Conservation (phyloP, 2,113 vertebrate species). For the Vombatus ursinus region DNA sequence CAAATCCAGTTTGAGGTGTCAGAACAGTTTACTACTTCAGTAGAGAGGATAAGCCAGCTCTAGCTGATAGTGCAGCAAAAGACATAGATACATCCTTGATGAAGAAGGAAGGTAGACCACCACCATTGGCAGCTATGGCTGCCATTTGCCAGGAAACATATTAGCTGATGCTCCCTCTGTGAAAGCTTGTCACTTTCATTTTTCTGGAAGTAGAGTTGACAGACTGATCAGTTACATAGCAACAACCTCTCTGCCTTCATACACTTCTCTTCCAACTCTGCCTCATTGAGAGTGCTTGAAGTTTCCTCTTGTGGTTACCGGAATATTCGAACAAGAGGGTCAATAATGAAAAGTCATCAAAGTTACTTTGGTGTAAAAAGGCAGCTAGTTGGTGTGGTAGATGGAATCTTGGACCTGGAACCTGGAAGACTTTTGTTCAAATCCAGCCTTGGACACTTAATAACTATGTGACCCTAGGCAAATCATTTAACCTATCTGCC, state of each 20-base stretch:
- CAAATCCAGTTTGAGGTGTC: neutral
- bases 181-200: neutral
- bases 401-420: neutral
- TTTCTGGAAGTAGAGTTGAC: neutral
- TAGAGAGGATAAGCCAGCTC: neutral
- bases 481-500: neutral
- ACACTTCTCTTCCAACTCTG: neutral
- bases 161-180: neutral
- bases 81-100: neutral
- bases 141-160: neutral
- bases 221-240: neutral
- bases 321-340: neutral
- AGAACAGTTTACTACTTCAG: neutral
- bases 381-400: neutral
- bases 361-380: neutral
- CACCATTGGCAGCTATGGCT: neutral
- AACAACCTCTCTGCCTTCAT: neutral
- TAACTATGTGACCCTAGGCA: neutral
- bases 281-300: neutral
- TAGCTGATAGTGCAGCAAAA: neutral
- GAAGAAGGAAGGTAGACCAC: neutral
- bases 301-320: neutral
- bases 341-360: neutral
- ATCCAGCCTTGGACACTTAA: neutral
- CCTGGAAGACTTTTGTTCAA: neutral